Base-by-base conservation (phyloP, 2,113 vertebrate species). In the Meles meles region DNA sequence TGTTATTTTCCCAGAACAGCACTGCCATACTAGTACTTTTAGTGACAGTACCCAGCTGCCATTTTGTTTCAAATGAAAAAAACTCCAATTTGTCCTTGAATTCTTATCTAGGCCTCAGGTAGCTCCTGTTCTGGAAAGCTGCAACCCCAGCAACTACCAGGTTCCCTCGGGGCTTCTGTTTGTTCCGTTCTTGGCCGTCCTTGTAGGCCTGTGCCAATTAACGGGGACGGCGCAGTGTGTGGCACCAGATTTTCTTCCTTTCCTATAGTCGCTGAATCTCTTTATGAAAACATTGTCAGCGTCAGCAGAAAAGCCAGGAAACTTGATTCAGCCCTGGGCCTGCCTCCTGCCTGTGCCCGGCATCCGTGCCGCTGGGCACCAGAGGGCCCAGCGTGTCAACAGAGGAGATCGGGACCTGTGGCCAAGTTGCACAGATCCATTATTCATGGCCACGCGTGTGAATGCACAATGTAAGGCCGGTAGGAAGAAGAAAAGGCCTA, bases 271-370 rank as follows among this genome's bases (percentile, higher is more conserved):
- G 61, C 74, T 96, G 80, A 21, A 96, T 71, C 97, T 25, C n/a
- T 92, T 93, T 98, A 90, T 95, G 89, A 98, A 98, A 95, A 90
- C 84, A 98, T 79, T 98, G 74, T 80, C 71, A 63, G 74, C 3
- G 21, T 98, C 97, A 98, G 55, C 85, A 98, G 93, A 98, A 98
- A 98, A 61, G 47, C 9, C 95, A 88, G 88, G 86, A 98, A 98
- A 97, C 65, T 93, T 90, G 92, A 96, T 92, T 96, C 80, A 93
- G 69, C 29, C 34, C 10, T 87, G 63, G 93, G 37, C 49, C 93
- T 97, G 84, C 98, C 97, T 97, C 97, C 69, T 80, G 69, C 82
- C 61, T 94, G 93, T 57, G 83, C 96, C 79, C 95, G 20, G 63
- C 98, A 98, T 98, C 97, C 61, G 31, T 96, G 97, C 90, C 55